Conservation (phyloP, 2,113 vertebrate genomes). For the Beaufortia kweichowensis region DNA sequence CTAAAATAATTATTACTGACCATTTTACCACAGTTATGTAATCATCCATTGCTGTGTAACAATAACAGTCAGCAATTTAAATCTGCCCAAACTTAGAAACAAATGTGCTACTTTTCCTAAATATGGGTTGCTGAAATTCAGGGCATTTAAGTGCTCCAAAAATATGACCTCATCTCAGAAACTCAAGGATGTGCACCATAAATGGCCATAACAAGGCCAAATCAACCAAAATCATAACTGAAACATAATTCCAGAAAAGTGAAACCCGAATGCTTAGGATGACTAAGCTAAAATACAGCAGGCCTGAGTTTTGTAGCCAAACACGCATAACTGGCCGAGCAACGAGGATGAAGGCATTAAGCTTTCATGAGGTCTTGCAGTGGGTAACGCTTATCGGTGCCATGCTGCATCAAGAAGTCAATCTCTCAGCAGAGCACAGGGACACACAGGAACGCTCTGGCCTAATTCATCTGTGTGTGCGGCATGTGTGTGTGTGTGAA, state of each 20-base stretch:
- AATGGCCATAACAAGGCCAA: slow-evolving; percentile 60
- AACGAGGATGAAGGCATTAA: slow-evolving; percentile 45
- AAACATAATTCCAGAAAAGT: slow-evolving; percentile 34
- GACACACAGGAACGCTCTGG: slow-evolving; percentile 54
- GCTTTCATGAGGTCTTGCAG: slow-evolving; percentile 54
- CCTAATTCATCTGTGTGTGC: slow-evolving; percentile 50
- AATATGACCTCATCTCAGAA: slow-evolving; percentile 71
- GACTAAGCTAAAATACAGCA: slow-evolving; percentile 42
- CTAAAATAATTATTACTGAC: no score
- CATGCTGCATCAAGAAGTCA: slow-evolving; percentile 65
- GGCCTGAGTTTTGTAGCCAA: slow-evolving; percentile 11
- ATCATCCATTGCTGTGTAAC: neutral
- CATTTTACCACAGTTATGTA: no score
- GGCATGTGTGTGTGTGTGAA: slow-evolving; percentile 27
- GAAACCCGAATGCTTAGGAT: slow-evolving; percentile 30
- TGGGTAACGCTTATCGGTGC: slow-evolving; percentile 59
- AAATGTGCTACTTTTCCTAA: slow-evolving; percentile 11
- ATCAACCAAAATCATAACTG: slow-evolving; percentile 47
- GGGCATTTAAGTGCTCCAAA: slow-evolving; percentile 58
- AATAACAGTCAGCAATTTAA: neutral
- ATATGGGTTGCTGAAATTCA: slow-evolving; percentile 49
- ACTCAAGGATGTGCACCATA: slow-evolving; percentile 66
- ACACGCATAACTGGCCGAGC: neutral
- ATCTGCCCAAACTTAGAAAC: neutral
- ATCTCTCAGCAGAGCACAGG: slow-evolving; percentile 57